Evolutionary conservation across 2,113 vertebrate species (phyloP), one percentile per base, ranked within the genome.

Genomic region (Athene noctua): DNA sequence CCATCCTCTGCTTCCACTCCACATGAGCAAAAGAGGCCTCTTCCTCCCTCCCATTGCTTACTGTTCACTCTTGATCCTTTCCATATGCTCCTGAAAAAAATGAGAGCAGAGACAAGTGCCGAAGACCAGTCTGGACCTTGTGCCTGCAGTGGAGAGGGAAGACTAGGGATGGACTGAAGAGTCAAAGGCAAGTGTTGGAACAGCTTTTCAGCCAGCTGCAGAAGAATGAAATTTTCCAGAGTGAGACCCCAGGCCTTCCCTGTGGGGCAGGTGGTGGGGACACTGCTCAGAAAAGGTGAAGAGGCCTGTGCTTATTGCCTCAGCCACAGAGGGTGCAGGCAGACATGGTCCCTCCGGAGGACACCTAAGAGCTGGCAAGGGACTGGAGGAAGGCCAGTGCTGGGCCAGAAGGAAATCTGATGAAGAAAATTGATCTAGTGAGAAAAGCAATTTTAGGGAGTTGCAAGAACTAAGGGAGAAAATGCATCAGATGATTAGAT

Each of bases 11-110:
- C 36, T 81, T 74, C 34, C 26, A 66, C 4, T 10, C 19, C 3
- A 1, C 0, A 1, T 0, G 11, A 71, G 32, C 20, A 72, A 20
- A 80, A 42, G 23, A 11, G 40, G 19, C 10, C 51, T 47, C 10
- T 55, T 55, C 49, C 30, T 81, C 27, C 26, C 10, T 85, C 7
- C 46, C 13, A 5, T 3, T 25, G 34, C 51, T 34, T 70, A 34
- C 55, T 78, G 26, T 36, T 88, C 36, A 54, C 23, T 44, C 34
- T 29, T 5, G 2, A 57, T 42, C 42, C 14, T 85, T 61, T n/a
- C 22, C 26, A 19, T n/a, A 38, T 38, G 20, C 18, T 79, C 19
- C 68, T 65, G 54, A 72, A 77, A 19, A 19, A 77, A 63, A 27
- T 2, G 2, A 59, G 30, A 54, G 26, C 80, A 30, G 44, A 49